Percentiles rank a stretch among this genome's conserved stretches.
Conservation (phyloP, 2,797 vertebrate species). For the Manis pentadactyla region DNA sequence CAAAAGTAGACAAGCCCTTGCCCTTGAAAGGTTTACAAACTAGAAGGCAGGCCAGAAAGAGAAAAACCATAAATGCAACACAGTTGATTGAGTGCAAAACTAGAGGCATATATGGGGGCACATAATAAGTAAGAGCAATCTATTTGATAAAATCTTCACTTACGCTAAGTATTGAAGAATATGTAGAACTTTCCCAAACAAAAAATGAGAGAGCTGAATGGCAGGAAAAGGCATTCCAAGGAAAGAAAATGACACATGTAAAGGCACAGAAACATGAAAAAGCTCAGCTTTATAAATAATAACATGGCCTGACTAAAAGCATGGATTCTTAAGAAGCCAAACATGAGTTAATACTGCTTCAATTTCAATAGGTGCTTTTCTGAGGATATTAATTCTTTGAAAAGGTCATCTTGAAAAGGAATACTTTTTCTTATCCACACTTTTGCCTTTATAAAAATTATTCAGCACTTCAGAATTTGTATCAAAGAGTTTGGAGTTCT, state of each 20-base stretch:
- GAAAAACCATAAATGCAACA: slow-evolving; percentile 21
- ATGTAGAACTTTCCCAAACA: slow-evolving; percentile 5
- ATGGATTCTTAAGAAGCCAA: slow-evolving; percentile 35
- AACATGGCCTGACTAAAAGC: slow-evolving; percentile 11
- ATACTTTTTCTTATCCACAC: neutral
- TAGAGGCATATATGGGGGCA: neutral
- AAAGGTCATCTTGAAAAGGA: slow-evolving; percentile 32
- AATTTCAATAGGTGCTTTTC: slow-evolving; percentile 1
- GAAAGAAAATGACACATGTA: neutral
- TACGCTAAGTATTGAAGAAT: slow-evolving; percentile 23
- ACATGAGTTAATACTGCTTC: slow-evolving; percentile 19
- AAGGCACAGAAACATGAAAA: slow-evolving; percentile 22
- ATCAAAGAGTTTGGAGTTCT: slow-evolving; percentile 10
- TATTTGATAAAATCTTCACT: slow-evolving; percentile 39
- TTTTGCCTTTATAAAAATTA: slow-evolving; percentile 44
- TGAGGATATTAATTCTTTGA: neutral
- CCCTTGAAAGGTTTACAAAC: slow-evolving; percentile 21
- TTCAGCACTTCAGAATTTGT: slow-evolving; percentile 34
- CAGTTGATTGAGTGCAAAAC: neutral
- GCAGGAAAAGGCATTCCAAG: neutral
- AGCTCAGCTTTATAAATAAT: slow-evolving; percentile 35
- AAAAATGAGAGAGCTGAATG: neutral
- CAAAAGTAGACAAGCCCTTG: neutral
- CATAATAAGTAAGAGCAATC: neutral
- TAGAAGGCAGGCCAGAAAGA: slow-evolving; percentile 23